Percentiles rank a stretch among this genome's conserved stretches.
Conservation (phyloP, 2,888 invertebrate species). For the Cyaniris semiargus region DNA sequence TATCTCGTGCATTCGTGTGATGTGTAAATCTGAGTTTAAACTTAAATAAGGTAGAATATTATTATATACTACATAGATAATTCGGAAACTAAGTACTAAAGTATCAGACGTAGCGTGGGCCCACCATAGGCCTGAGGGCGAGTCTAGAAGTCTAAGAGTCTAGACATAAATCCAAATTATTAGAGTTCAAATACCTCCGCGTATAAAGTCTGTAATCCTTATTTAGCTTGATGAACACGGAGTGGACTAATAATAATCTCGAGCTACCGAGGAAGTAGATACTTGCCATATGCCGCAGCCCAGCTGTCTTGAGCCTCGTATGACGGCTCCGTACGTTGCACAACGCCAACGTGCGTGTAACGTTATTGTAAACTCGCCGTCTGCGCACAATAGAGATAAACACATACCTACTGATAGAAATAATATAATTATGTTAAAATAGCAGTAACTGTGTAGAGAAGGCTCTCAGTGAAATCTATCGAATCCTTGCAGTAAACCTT, state of each 20-base stretch:
- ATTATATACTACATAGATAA: background rate
- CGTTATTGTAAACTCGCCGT: background rate
- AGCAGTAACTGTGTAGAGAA: too few species aligned
- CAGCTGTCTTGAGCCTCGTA: slow-evolving; percentile 6
- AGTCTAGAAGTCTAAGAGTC: background rate
- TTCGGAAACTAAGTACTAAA: background rate
- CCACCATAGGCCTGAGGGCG: background rate
- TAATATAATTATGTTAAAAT: too few species aligned
- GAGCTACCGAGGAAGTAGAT: slow-evolving; percentile 11
- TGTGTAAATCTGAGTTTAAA: too few species aligned
- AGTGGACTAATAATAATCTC: slow-evolving; percentile 13
- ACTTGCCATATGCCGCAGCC: slow-evolving; percentile 26
- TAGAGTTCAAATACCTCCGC: background rate
- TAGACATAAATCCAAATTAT: slow-evolving; percentile 1
- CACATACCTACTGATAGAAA: background rate
- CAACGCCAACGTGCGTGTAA: background rate
- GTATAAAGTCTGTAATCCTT: background rate
- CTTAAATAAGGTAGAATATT: background rate
- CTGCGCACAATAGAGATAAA: background rate
- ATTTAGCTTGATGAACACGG: slow-evolving; percentile 8
- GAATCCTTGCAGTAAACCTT: too few species aligned
- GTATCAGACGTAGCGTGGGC: background rate
- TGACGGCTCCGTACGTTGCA: background rate
- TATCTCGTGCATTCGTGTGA: too few species aligned
- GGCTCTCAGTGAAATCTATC: too few species aligned